phyloP scores from a whole-genome alignment of 2,113 vertebrate species.

The Corythornis vintsioides region DNA sequence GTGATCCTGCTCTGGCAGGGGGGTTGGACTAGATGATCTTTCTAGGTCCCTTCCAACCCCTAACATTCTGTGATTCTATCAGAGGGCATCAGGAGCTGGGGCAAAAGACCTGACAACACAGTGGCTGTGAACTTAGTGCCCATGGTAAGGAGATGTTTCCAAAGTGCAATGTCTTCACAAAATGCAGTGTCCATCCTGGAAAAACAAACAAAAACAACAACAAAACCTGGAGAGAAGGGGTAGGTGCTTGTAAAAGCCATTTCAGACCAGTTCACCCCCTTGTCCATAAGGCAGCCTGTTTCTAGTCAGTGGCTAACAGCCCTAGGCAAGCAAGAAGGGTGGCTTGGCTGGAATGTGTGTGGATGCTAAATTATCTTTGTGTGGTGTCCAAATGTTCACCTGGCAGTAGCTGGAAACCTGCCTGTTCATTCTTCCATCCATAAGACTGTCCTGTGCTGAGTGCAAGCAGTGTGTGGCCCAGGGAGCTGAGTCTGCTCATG shows the following conservation, averaged over 20 bases:
- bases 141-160: not conserved
- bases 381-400: not conserved
- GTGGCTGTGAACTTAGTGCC: not conserved
- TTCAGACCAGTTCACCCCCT: not conserved
- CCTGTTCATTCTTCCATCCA: not conserved
- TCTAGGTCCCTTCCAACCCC: too few relatives aligned
- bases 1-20: too few relatives aligned
- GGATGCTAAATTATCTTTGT: not conserved
- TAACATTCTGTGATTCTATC: not conserved
- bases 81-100: not conserved
- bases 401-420: not conserved
- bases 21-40: too few relatives aligned
- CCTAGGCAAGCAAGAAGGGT: not conserved
- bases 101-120: rapidly evolving
- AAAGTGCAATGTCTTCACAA: rapidly evolving
- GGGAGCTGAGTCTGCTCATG: not conserved
- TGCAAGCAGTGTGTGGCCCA: rapidly evolving
- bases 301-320: not conserved
- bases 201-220: not conserved
- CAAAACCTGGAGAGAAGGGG: not conserved
- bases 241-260: not conserved
- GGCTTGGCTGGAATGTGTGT: not conserved
- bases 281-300: rapidly evolving
- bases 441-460: too few relatives aligned
- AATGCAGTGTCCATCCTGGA: not conserved